Evolutionary conservation across 1,140 invertebrate species (phyloP), one percentile per base, ranked within the genome.

Genomic region (Pemphigus obesinymphae): DNA sequence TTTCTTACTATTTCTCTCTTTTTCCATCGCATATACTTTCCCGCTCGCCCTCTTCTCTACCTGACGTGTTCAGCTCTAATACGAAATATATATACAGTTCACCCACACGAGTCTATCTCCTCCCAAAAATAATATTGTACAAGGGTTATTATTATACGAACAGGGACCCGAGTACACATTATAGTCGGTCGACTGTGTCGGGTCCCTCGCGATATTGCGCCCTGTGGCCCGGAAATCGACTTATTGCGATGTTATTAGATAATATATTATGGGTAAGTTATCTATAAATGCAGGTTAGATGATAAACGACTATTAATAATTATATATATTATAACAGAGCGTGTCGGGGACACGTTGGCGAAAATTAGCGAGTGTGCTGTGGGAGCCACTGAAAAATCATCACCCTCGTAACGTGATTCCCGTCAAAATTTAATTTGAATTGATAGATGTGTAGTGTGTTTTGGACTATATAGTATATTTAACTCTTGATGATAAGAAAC

Each of bases 211-310:
- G 45, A 80, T 80, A 80, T 63, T 61, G 23, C 40, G 63, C 76
- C 55, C 76, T 8, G 0, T 45, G 37, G 26, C n/a, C 76, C 76
- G 76, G 55, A 80, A 80, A 63, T 80, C 55, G 37, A 80, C 55
- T 43, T 20, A 34, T n/a, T n/a, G n/a, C 37, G 8, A 63, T n/a
- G 76, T 80, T 80, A 80, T 80, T 80, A 63, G 58, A 76, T 48
- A 55, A 73, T 73, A 43, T 70, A 45, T n/a, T n/a, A n/a, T n/a
- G n/a, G 43, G 43, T 45, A 45, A 1, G 43, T 45, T 45, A n/a
- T n/a, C n/a, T n/a, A n/a, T n/a, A n/a, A n/a, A n/a, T n/a, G n/a
- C n/a, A n/a, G n/a, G n/a, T n/a, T n/a, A n/a, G n/a, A 37, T 34
- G 63, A 68, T 10, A 34, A 34, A 37, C 34, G 63, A 37, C 34